Base-by-base conservation (phyloP, 2,888 invertebrate genomes). In the Seira ritae region DNA sequence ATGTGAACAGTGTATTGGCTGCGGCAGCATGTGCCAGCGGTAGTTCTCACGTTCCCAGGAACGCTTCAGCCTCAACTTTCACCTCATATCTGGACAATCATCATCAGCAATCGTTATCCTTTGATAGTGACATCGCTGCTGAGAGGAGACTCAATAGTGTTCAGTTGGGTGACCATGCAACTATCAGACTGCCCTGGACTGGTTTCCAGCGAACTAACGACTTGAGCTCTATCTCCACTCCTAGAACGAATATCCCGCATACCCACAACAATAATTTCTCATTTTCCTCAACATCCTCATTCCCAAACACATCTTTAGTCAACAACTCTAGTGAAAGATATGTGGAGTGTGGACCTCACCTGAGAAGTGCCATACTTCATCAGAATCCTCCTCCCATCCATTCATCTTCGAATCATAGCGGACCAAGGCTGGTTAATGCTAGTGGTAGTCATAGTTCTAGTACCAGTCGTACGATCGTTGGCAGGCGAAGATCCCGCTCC, bases 121-220 rank as follows among this genome's bases (percentile, higher is more conserved):
- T 55, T 60, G 67, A 55, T 55, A 82, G 82, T 17, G 85, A 85
- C 37, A 78, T 12, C 22, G 62, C 62, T 55, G 69, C 77, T 3
- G 68, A 77, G 23, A 62, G 70, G 50, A 85, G 87, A 68, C 83
- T 88, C 20, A 89, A 89, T 79, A 89, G 89, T 86, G 88, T 88
- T 67, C 89, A 89, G 75, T 70, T 85, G 42, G 89, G 89, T 12
- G 89, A 89, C 67, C 89, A 89, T 80, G 88, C 87, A 15, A 86
- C 87, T 46, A 88, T 89, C 50, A 76, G 85, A 42, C 76, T 89
- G n/a, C 89, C 89, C 8, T 89, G 89, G 89, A 88, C 87, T 3
- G 87, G 87, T 46, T 85, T 84, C 62, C 85, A 86, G 42, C 86
- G 82, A 74, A 85, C 81, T 46, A 89, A 89, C 62, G 86, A 89